phyloP scores from a whole-genome alignment of 1,140 invertebrate genomes.

The Drosophila gunungcola region DNA sequence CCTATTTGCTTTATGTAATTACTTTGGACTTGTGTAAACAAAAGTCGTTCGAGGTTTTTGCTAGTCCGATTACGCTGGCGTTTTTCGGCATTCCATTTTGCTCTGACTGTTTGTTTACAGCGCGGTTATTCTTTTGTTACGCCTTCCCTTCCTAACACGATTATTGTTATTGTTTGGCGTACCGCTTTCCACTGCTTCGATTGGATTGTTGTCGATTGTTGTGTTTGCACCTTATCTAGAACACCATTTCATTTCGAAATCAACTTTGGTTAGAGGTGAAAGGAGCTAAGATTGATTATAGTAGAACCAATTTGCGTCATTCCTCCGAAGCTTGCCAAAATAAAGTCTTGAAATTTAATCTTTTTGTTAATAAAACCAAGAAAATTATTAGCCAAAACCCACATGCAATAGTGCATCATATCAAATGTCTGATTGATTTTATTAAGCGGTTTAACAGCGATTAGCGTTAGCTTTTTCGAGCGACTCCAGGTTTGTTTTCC shows the following conservation, averaged over 20 bases:
- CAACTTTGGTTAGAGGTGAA: constrained; percentile 14
- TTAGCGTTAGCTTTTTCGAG: neutral
- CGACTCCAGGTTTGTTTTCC: neutral
- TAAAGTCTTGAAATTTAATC: neutral
- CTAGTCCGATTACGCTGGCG: constrained; percentile 7
- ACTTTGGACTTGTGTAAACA: constrained; percentile 35
- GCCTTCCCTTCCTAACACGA: constrained; percentile 31
- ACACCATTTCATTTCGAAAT: constrained; percentile 13
- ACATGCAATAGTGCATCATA: too few relatives aligned
- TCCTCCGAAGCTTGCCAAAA: neutral
- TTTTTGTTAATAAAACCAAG: too few relatives aligned
- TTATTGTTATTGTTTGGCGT: constrained; percentile 28
- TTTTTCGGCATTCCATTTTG: constrained; percentile 39
- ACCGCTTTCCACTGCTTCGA: constrained; percentile 16
- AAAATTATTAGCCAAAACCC: too few relatives aligned
- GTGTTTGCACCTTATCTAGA: constrained; percentile 32
- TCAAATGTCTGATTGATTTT: too few relatives aligned
- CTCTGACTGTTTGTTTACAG: constrained; percentile 32
- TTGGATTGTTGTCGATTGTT: constrained; percentile 9
- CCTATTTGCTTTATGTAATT: constrained; percentile 23
- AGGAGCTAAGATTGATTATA: constrained; percentile 23
- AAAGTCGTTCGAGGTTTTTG: constrained; percentile 10
- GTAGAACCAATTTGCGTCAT: constrained; percentile 25
- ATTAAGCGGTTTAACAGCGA: neutral
- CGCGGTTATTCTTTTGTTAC: constrained; percentile 25